These are phyloP conservation scores for Phoenicopterus ruber DNA, from an alignment of 2,113 vertebrate species.

Conservation along the genomic window DNA sequence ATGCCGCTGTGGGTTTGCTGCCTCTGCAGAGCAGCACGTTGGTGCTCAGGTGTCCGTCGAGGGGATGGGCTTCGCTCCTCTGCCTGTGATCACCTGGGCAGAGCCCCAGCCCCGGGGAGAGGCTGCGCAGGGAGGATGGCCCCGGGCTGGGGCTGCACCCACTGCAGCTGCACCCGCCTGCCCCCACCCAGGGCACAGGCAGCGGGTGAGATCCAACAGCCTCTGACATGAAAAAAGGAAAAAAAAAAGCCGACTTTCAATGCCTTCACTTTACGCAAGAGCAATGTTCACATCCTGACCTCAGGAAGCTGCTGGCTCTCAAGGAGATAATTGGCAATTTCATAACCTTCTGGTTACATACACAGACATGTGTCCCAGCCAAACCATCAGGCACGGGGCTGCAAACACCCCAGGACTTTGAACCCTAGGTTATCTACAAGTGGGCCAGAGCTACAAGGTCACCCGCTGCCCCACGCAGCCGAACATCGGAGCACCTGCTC, in stretches of 20 bases:
- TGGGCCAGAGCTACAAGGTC: neutral
- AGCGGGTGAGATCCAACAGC: neutral
- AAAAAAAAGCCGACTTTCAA: neutral
- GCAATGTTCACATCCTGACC: neutral
- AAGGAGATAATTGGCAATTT: neutral
- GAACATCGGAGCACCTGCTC: rapidly evolving
- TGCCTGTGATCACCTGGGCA: neutral
- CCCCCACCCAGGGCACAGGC: neutral
- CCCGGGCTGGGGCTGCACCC: neutral
- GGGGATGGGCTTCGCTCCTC: neutral
- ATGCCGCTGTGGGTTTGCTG: neutral
- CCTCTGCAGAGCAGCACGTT: neutral
- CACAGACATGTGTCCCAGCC: neutral
- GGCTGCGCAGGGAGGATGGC: neutral
- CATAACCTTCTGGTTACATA: conserved; percentile 6
- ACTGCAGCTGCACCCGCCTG: neutral
- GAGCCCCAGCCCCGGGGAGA: neutral
- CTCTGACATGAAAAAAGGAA: neutral
- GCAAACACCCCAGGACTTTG: neutral
- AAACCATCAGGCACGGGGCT: neutral
- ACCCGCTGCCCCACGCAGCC: rapidly evolving
- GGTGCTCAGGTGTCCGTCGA: neutral
- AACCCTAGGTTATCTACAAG: neutral
- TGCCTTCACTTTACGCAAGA: neutral
- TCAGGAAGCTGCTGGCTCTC: neutral